phyloP scores from a whole-genome alignment of 1,140 invertebrate genomes.

The Limonius californicus region DNA sequence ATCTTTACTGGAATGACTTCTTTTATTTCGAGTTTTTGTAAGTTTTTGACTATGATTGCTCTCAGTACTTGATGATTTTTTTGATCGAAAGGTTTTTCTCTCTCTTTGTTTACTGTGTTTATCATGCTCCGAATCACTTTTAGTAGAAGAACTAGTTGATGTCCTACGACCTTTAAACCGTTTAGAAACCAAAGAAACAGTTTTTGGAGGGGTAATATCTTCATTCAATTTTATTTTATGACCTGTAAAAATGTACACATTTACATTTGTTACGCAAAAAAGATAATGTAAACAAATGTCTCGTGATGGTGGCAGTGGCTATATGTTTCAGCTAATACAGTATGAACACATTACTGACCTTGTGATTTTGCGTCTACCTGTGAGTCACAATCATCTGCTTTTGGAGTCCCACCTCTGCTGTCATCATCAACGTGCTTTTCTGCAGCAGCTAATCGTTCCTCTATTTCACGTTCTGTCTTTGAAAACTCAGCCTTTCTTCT shows the following conservation, averaged over 20 bases:
- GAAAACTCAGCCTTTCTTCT: conserved; percentile 37
- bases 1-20: neutral
- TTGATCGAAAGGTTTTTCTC: neutral
- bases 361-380: conserved; percentile 41
- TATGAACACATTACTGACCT: conserved; percentile 39
- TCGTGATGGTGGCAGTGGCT: neutral
- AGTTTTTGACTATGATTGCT: neutral
- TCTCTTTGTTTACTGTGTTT: neutral
- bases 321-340: neutral
- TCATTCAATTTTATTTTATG: neutral
- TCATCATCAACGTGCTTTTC: conserved; percentile 28
- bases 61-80: conserved; percentile 2
- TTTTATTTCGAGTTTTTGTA: neutral
- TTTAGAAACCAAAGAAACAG: neutral
- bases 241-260: neutral
- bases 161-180: neutral
- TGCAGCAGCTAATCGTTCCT: conserved; percentile 35
- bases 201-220: neutral
- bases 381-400: conserved; percentile 36
- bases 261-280: neutral
- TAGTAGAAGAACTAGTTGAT: neutral
- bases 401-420: conserved; percentile 33
- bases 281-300: neutral
- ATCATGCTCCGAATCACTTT: conserved; percentile 2
- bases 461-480: conserved; percentile 41